phyloP scores from a whole-genome alignment of 2,113 vertebrate species.

The Nematolebias whitei region DNA sequence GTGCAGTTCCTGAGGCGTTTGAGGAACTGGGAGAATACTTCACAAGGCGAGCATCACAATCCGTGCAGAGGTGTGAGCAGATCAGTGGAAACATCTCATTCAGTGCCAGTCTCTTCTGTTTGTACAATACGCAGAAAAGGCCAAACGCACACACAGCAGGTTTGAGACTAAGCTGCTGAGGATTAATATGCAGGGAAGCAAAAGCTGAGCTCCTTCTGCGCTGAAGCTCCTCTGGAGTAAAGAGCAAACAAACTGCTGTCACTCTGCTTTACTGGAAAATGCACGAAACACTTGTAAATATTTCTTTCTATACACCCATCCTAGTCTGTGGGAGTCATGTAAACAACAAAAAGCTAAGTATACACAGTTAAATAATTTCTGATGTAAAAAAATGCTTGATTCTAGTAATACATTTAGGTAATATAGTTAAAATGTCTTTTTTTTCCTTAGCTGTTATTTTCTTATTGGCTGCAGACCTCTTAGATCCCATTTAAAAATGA shows the following conservation, averaged over 20 bases:
- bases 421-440: too few relatives aligned
- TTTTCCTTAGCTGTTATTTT: too few relatives aligned
- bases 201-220: constrained; percentile 65
- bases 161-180: constrained; percentile 43
- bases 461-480: too few relatives aligned
- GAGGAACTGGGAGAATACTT: constrained; percentile 33
- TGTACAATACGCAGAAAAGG: constrained; percentile 17
- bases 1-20: constrained; percentile 15
- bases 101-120: constrained; percentile 27
- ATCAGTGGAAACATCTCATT: constrained; percentile 53
- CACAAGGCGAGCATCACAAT: constrained; percentile 73
- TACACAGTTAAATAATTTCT: too few relatives aligned
- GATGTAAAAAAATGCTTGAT: too few relatives aligned
- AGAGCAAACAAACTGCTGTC: constrained; percentile 55
- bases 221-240: constrained; percentile 33
- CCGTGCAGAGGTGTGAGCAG: constrained; percentile 68
- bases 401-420: too few relatives aligned
- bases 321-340: too few relatives aligned
- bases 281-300: neutral
- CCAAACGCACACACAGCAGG: constrained; percentile 30
- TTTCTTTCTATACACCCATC: too few relatives aligned
- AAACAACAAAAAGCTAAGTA: too few relatives aligned
- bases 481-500: too few relatives aligned
- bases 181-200: constrained; percentile 59
- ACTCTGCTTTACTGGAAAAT: constrained; percentile 24